These are phyloP conservation scores for Dunckerocampus dactyliophorus DNA, from an alignment of 2,113 vertebrate species.

Conservation along the genomic window DNA sequence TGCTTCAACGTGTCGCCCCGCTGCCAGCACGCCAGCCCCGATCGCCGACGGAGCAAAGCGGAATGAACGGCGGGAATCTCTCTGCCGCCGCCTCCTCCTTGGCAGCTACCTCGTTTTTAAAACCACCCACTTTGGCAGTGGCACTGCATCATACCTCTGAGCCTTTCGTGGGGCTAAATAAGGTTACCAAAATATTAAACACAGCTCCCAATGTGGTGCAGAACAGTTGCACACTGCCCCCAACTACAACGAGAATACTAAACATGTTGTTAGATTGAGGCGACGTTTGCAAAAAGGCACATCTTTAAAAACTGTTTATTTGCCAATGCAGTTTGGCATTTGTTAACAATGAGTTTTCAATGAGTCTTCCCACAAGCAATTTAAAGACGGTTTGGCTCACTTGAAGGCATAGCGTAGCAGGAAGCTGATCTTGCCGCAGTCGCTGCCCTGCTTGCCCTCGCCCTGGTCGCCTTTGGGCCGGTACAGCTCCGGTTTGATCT, in stretches of 20 bases:
- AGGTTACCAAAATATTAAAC: neutral
- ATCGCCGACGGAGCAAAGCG: neutral
- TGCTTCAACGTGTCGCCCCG: neutral
- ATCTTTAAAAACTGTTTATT: neutral
- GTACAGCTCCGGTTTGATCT: constrained; percentile 91
- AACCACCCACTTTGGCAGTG: neutral
- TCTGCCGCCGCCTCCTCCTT: too few relatives aligned
- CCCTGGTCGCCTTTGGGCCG: constrained; percentile 77
- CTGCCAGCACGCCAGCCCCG: neutral
- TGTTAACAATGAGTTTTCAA: too few relatives aligned
- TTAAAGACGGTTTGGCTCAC: constrained; percentile 46
- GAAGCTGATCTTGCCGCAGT: constrained; percentile 87
- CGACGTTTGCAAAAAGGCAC: neutral
- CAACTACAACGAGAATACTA: neutral
- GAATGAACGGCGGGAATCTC: neutral
- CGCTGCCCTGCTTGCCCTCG: constrained; percentile 75
- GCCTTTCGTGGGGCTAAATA: neutral
- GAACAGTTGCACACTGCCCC: neutral
- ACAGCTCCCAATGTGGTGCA: neutral
- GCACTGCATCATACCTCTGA: neutral
- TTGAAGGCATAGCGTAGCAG: constrained; percentile 86
- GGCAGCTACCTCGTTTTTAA: neutral
- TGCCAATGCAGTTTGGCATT: neutral
- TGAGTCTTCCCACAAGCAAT: too few relatives aligned
- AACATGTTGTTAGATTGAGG: neutral